These are phyloP conservation scores for Aleiodes alternator DNA, from an alignment of 2,888 invertebrate species.

Conservation along the genomic window DNA sequence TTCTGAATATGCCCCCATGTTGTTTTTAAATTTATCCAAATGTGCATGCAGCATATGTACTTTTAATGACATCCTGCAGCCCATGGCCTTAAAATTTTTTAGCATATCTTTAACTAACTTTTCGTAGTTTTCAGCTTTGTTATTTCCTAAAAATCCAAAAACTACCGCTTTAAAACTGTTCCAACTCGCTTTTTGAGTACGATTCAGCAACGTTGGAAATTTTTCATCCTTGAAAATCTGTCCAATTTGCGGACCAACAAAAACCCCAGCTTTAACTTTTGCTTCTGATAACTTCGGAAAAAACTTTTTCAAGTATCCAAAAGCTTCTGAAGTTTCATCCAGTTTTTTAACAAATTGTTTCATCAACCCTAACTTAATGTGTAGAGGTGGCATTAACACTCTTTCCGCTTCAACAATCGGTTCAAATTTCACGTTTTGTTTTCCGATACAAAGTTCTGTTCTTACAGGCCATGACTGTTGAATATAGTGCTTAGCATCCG, in stretches of 20 bases:
- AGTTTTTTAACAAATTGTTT: constrained; percentile 58
- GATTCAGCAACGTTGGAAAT: constrained; percentile 52
- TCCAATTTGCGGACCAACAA: constrained; percentile 60
- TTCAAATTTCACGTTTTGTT: constrained; percentile 39
- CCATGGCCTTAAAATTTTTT: constrained; percentile 50
- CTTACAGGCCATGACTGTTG: constrained; percentile 53
- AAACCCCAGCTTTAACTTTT: constrained; percentile 61
- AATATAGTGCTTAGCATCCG: constrained; percentile 53
- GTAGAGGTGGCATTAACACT: constrained; percentile 38
- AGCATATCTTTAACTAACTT: constrained; percentile 55
- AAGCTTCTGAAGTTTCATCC: constrained; percentile 42
- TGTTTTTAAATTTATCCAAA: constrained; percentile 59
- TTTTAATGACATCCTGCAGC: constrained; percentile 59
- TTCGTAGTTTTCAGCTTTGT: constrained; percentile 60
- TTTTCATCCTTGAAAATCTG: constrained; percentile 53
- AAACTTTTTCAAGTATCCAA: constrained; percentile 45
- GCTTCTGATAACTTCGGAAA: constrained; percentile 55
- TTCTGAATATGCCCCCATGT: constrained; percentile 61
- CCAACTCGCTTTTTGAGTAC: constrained; percentile 47
- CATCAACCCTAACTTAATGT: constrained; percentile 59
- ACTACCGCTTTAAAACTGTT: constrained; percentile 49
- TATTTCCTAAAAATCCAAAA: constrained; percentile 57
- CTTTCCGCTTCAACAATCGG: constrained; percentile 33
- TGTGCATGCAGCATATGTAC: constrained; percentile 63
- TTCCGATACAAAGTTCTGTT: constrained; percentile 38